Percentiles rank a stretch among this genome's conserved stretches.
Evolutionary conservation across 2,113 vertebrate species (phyloP).

Genomic region (Lampris megalopsis): DNA sequence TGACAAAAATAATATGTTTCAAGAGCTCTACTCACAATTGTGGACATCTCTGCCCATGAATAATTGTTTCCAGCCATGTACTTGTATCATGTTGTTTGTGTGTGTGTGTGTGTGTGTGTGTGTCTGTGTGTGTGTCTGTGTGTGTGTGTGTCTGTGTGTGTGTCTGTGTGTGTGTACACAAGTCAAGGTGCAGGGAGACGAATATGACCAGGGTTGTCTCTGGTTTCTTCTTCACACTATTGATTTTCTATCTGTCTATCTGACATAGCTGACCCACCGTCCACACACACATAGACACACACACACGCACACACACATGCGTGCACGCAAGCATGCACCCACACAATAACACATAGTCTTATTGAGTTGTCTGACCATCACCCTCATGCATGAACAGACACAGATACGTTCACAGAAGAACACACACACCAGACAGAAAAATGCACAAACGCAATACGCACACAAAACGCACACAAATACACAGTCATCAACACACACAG

Average conservation of each 20-base stretch:
- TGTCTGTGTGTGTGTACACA: slow-evolving; percentile 5
- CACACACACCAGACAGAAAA: background rate
- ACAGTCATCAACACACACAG: background rate
- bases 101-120: too few species aligned
- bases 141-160: background rate
- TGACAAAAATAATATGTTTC: too few species aligned
- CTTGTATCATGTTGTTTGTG: too few species aligned
- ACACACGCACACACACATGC: slow-evolving; percentile 1
- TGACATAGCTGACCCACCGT: slow-evolving; percentile 21
- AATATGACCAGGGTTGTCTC: slow-evolving; percentile 21
- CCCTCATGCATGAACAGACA: background rate
- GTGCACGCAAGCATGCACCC: slow-evolving; percentile 1
- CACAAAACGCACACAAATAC: background rate
- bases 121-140: too few species aligned
- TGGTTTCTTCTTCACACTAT: slow-evolving; percentile 57
- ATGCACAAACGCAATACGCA: background rate
- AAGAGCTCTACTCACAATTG: too few species aligned
- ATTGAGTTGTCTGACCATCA: slow-evolving; percentile 10
- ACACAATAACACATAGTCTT: background rate
- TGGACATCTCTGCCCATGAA: too few species aligned
- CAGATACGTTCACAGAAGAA: background rate
- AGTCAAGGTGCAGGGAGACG: slow-evolving; percentile 34
- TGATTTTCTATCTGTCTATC: slow-evolving; percentile 66
- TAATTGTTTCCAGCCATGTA: too few species aligned
- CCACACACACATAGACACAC: background rate